Base-by-base conservation (phyloP, 1,140 invertebrate species). In the Arctopsyche grandis region DNA sequence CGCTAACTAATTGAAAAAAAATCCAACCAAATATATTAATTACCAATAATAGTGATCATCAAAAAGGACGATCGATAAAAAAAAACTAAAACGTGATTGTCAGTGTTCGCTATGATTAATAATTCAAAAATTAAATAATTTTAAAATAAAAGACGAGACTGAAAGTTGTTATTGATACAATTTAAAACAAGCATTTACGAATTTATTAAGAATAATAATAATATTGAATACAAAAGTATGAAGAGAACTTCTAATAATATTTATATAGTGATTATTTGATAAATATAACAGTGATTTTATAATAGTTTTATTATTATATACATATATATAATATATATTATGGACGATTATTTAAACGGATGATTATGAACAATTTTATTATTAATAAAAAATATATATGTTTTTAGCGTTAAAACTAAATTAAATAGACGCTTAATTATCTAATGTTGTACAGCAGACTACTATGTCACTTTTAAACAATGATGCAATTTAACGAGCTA, bases 371-470 rank as follows among this genome's bases (percentile, higher is more conserved):
- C 7, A 60, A 60, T 60, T 60, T 60, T 60, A 9, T 60, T 60
- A 19, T 19, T 60, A 19, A 19, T 19, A 19, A 9, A 60, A 19
- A 19, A 21, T 38, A 60, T 19, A 60, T 60, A 16, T 60, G 26
- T 66, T 66, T 26, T 66, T 26, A 22, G 21, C 29, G 29, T 38
- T 38, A 38, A 52, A 52, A 52, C 16, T 52, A 52, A n/a, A 66
- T 66, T 69, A 16, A 71, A 71, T 71, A 74, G 19, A 79, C 38
- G 78, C 78, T 79, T 79, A 19, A 66, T 58, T 75, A 58, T 75
- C 74, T 60, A 69, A 79, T 79, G 70, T 79, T 79, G 78, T 79
- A 79, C 78, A 79, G 78, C 78, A 52, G 48, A 46, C 4, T 38
- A 26, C 26, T 70, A 29, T 70, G 69, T 66, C 5, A 21, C 21